A percentile compares a stretch with the other conserved stretches of the same genome.
phyloP scores from a whole-genome alignment of 2,113 vertebrate genomes.

The Scalopus aquaticus region DNA sequence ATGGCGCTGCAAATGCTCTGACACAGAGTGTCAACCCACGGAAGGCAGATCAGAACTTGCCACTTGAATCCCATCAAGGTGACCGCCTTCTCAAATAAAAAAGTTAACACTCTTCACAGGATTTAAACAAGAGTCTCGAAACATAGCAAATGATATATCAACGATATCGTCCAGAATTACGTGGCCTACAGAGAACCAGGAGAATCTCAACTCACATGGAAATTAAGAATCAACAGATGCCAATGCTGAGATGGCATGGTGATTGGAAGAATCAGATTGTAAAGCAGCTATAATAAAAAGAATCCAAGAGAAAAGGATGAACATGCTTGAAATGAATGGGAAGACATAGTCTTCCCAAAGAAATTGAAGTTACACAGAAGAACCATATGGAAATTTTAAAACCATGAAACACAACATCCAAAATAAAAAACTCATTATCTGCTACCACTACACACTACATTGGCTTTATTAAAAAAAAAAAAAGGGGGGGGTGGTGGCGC shows the following conservation, averaged over 20 bases:
- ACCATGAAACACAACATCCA: not conserved
- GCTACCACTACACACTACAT: not conserved
- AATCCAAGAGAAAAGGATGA: not conserved
- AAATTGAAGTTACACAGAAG: not conserved
- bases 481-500: too few relatives aligned
- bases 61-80: not conserved
- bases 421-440: not conserved
- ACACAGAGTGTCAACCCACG: not conserved
- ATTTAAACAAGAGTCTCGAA: not conserved
- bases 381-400: not conserved
- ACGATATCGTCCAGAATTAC: constrained; percentile 18
- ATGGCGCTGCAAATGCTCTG: not conserved
- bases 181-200: not conserved
- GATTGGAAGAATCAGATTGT: not conserved
- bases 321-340: not conserved
- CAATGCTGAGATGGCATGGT: not conserved
- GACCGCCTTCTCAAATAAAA: not conserved
- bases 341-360: constrained; percentile 19
- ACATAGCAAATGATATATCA: not conserved
- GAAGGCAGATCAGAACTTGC: not conserved
- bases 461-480: not conserved
- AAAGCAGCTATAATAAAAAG: not conserved
- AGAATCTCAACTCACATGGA: constrained; percentile 1
- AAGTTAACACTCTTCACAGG: not conserved
- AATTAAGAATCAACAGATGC: not conserved